Conservation (phyloP, 2,113 vertebrate species). For the Gallinago paraguaiae region DNA sequence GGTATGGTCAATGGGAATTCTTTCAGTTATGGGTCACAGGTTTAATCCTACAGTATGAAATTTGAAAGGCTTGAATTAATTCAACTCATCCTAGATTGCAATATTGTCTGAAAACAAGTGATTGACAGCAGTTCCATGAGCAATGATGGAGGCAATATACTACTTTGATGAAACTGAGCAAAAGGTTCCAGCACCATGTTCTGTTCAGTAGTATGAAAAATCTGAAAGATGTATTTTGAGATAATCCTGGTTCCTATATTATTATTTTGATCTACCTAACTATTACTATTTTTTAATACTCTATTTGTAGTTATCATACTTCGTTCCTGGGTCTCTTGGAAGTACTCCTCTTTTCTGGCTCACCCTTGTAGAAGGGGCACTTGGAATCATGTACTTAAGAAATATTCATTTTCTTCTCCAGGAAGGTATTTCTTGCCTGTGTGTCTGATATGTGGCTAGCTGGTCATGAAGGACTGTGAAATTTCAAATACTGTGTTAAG, state of each 20-base stretch:
- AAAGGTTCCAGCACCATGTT: background rate
- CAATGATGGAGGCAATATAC: background rate
- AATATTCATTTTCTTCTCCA: slow-evolving; percentile 6
- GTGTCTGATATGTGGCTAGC: slow-evolving; percentile 10
- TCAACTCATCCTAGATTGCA: background rate
- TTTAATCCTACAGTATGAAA: background rate
- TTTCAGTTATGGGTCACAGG: background rate
- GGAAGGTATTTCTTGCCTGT: slow-evolving; percentile 13
- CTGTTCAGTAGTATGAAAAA: background rate
- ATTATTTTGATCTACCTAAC: background rate
- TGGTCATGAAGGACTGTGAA: background rate
- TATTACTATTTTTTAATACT: background rate
- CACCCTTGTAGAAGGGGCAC: background rate
- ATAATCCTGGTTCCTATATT: background rate
- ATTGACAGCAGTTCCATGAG: background rate
- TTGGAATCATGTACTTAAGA: background rate
- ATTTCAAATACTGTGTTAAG: slow-evolving; percentile 35
- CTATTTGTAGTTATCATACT: background rate
- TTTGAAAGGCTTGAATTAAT: background rate
- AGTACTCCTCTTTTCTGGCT: slow-evolving; percentile 14
- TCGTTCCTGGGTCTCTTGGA: background rate
- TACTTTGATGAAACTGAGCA: background rate
- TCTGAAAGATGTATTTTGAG: background rate
- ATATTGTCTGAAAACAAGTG: background rate
- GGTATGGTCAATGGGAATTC: background rate